A percentile compares a stretch with the other conserved stretches of the same genome.
These are phyloP conservation scores for Podarcis raffonei DNA, from an alignment of 2,113 vertebrate species.

Conservation along the genomic window DNA sequence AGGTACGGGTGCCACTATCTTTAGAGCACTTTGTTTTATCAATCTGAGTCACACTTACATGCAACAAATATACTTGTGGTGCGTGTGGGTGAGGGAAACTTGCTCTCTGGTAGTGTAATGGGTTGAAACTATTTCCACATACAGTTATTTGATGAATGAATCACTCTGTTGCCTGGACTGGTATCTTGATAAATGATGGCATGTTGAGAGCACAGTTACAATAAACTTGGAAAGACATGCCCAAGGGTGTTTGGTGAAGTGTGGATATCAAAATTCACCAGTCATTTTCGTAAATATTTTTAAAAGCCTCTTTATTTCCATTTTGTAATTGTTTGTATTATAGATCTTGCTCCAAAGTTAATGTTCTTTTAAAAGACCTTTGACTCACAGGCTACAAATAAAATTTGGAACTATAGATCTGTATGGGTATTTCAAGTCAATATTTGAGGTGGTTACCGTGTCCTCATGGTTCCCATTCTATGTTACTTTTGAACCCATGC, in stretches of 20 bases:
- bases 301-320: no score
- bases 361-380: no score
- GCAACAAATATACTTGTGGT: neutral
- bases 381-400: no score
- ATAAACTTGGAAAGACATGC: neutral
- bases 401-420: no score
- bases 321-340: no score
- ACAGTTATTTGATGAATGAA: neutral
- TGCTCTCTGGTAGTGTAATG: neutral
- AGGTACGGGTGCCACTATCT: conserved; percentile 71
- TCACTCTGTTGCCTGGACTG: neutral
- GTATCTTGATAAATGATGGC: neutral
- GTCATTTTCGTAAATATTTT: no score
- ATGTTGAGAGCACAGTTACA: neutral
- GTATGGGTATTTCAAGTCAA: no score
- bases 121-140: neutral
- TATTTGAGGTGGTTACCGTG: no score
- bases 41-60: neutral
- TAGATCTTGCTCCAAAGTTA: no score
- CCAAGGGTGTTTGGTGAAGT: neutral
- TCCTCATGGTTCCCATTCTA: no score
- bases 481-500: no score
- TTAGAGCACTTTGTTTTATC: no score
- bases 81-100: neutral
- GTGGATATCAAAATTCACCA: neutral